Percentiles rank a stretch among this genome's conserved stretches.
phyloP scores from a whole-genome alignment of 2,797 vertebrate genomes.

The Parotocinclus haroldoi region DNA sequence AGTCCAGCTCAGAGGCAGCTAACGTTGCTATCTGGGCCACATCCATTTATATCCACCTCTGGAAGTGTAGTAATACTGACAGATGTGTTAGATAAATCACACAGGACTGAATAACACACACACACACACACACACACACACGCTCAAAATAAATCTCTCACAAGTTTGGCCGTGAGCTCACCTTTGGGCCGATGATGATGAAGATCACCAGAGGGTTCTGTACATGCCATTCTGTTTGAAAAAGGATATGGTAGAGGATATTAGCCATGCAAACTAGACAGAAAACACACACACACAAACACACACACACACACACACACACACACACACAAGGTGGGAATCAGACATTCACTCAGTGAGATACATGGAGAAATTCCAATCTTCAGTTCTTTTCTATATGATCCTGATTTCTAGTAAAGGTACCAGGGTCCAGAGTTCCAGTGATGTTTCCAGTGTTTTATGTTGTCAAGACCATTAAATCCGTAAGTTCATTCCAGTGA shows the following conservation, averaged over 20 bases:
- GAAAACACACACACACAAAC: slow-evolving; percentile 14
- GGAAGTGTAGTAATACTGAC: slow-evolving; percentile 32
- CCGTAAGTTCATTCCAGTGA: too few relatives aligned
- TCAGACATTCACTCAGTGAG: slow-evolving; percentile 7
- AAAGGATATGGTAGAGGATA: slow-evolving; percentile 17
- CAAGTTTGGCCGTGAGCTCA: slow-evolving; percentile 59
- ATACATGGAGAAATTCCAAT: too few relatives aligned
- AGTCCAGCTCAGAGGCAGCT: slow-evolving; percentile 57
- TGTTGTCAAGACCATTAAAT: too few relatives aligned
- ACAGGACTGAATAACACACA: too few relatives aligned
- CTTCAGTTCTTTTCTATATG: too few relatives aligned
- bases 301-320: slow-evolving; percentile 10
- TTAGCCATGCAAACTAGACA: slow-evolving; percentile 12
- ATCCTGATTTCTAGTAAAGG: too few relatives aligned
- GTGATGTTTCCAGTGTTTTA: too few relatives aligned
- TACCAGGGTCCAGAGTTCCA: too few relatives aligned
- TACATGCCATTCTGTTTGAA: slow-evolving; percentile 83
- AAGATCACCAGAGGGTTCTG: slow-evolving; percentile 77
- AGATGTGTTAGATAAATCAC: not conserved
- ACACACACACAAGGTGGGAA: not conserved
- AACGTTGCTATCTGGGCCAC: slow-evolving; percentile 58
- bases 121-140: not conserved
- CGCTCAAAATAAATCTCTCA: not conserved
- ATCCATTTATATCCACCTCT: slow-evolving; percentile 61
- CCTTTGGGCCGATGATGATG: slow-evolving; percentile 86